A percentile compares a stretch with the other conserved stretches of the same genome.
Conservation (phyloP, 2,797 vertebrate genomes). For the Cheirogaleus major region DNA sequence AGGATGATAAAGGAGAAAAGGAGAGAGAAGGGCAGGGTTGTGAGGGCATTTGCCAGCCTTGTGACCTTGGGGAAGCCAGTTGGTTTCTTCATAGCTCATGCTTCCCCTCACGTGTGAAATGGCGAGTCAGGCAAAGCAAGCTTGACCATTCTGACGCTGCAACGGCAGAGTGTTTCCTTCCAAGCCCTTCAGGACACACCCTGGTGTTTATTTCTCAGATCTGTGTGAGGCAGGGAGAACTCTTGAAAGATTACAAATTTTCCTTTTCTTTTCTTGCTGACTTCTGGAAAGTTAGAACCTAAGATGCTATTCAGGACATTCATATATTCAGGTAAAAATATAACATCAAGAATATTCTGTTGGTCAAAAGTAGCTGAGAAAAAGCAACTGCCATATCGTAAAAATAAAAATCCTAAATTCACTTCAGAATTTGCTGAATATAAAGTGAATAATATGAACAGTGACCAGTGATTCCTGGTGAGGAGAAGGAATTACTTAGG, state of each 20-base stretch:
- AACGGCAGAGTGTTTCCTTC: too few relatives aligned
- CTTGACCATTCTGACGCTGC: background rate
- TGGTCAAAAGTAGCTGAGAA: background rate
- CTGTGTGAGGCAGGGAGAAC: background rate
- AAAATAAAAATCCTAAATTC: background rate
- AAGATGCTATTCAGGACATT: background rate
- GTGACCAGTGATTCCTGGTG: background rate
- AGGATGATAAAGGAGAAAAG: background rate
- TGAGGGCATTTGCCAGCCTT: rapidly evolving
- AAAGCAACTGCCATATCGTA: background rate
- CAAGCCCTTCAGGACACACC: rapidly evolving
- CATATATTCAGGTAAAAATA: background rate
- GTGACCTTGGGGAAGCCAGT: background rate
- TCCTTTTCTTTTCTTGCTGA: background rate
- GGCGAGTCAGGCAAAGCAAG: too few relatives aligned
- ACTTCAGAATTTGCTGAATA: background rate
- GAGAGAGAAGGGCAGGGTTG: background rate
- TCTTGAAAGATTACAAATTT: background rate
- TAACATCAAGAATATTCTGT: background rate
- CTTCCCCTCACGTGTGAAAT: background rate
- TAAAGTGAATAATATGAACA: background rate
- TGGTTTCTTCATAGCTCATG: background rate
- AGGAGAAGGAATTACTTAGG: too few relatives aligned
- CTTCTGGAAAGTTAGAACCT: background rate
- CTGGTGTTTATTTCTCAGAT: background rate